Conservation (phyloP, 2,113 vertebrate species). For the Argyrosomus japonicus region DNA sequence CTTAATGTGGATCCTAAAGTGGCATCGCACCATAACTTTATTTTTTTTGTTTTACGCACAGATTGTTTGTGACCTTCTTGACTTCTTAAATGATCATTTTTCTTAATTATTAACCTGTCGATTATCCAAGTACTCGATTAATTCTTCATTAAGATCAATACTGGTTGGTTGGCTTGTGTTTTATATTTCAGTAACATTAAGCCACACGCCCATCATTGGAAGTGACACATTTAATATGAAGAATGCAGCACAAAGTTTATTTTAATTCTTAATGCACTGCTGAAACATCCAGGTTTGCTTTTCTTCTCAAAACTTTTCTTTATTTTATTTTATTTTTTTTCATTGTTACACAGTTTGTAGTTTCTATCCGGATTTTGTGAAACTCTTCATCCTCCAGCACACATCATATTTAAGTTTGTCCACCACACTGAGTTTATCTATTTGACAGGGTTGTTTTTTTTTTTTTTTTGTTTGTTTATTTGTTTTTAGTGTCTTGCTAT, state of each 20-base stretch:
- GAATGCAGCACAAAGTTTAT: neutral
- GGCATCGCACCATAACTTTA: neutral
- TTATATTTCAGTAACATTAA: neutral
- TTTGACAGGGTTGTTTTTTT: neutral
- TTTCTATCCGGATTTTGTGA: neutral
- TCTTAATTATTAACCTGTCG: neutral
- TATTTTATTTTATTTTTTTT: too few species aligned
- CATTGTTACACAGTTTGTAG: neutral
- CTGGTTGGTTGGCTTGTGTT: neutral
- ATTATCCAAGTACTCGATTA: neutral
- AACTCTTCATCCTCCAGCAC: slow-evolving; percentile 1
- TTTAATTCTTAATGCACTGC: slow-evolving; percentile 14
- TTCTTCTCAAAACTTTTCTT: too few species aligned
- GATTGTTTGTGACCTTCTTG: neutral
- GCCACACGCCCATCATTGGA: neutral
- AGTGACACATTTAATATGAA: neutral
- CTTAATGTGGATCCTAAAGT: neutral
- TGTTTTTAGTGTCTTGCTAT: slow-evolving; percentile 16
- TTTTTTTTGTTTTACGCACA: neutral
- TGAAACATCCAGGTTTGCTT: neutral
- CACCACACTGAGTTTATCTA: slow-evolving; percentile 7
- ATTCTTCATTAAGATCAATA: neutral
- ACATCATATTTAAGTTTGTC: slow-evolving; percentile 12
- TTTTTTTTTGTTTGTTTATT: slow-evolving; percentile 6
- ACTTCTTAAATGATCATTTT: neutral